Conservation (phyloP, 2,113 vertebrate species). For the Ictalurus furcatus region DNA sequence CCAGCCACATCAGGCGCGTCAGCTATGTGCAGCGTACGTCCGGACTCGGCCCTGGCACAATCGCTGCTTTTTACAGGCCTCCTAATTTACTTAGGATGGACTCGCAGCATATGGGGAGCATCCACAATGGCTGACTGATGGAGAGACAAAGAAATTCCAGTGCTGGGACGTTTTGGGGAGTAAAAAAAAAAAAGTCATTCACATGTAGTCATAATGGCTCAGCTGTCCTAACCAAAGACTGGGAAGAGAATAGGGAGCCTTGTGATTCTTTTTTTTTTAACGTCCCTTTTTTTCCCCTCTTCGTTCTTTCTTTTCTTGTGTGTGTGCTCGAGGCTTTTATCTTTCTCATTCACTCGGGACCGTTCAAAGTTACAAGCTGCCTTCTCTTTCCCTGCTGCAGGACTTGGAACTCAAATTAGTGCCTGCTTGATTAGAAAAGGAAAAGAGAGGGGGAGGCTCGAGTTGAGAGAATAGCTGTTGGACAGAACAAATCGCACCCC, state of each 20-base stretch:
- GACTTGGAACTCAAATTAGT: constrained; percentile 95
- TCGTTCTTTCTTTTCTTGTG: constrained; percentile 59
- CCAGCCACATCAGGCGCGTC: constrained; percentile 70
- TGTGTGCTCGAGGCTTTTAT: constrained; percentile 96
- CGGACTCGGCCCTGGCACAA: constrained; percentile 77
- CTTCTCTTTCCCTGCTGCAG: constrained; percentile 85
- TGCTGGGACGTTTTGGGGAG: constrained; percentile 74
- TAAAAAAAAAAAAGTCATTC: constrained; percentile 87
- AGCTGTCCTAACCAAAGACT: constrained; percentile 94
- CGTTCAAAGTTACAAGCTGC: constrained; percentile 93
- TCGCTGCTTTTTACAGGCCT: constrained; percentile 82
- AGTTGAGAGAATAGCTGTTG: constrained; percentile 74
- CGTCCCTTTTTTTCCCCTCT: constrained; percentile 51
- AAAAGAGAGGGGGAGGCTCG: constrained; percentile 68
- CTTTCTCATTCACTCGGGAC: constrained; percentile 93
- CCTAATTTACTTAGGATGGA: constrained; percentile 83
- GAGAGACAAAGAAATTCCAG: constrained; percentile 92
- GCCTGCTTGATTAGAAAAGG: constrained; percentile 80
- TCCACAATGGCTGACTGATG: constrained; percentile 88
- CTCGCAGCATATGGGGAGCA: constrained; percentile 83
- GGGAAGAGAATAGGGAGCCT: constrained; percentile 94
- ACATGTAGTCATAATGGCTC: constrained; percentile 94
- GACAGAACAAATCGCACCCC: constrained; percentile 81
- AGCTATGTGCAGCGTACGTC: constrained; percentile 69
- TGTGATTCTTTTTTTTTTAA: constrained; percentile 77